Evolutionary conservation across 2,888 invertebrate genomes (phyloP), one percentile per base, ranked within the genome.

Genomic region (Agrilus mali): DNA sequence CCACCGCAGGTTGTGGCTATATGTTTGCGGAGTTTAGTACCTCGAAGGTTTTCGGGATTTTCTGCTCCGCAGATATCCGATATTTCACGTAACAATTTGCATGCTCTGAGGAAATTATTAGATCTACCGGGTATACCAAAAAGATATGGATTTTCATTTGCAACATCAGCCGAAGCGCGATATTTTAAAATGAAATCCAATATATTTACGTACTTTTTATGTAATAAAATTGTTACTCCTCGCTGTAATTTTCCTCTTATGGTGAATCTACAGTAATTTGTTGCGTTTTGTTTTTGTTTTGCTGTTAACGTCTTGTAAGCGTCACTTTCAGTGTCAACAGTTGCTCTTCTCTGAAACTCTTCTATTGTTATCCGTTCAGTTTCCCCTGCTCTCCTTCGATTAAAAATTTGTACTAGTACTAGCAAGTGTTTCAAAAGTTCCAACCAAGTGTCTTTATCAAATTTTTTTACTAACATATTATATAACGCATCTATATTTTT

Each of bases 1-100:
- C 20, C 20, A 15, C 37, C 39, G 15, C 38, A 43, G 2, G 39
- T 33, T 16, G 47, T 47, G 10, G 39, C 39, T 4, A 39, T 22
- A 27, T 39, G 47, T 22, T 45, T 45, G 5, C 42, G 16, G 10
- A 45, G 31, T 22, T 37, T 17, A 12, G 45, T 45, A n/a, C 39
- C 39, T 3, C 39, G 12, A 22, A 39, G 27, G 4, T 6, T 3
- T 6, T 17, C 6, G 6, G 42, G 38, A 16, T 35, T 38, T 31
- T 40, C 12, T 8, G 43, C 43, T 14, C 44, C 44, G 40, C 43
- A 42, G 14, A n/a, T 36, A 17, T 12, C n/a, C 4, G 47, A 34
- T 37, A 33, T 41, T 7, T 42, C 27, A 16, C 47, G 37, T 36
- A 47, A 38, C 8, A 47, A 40, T 20, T 34, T 13, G 16, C 46